Conservation (phyloP, 2,797 vertebrate genomes). For the Pantherophis alleghaniensis region DNA sequence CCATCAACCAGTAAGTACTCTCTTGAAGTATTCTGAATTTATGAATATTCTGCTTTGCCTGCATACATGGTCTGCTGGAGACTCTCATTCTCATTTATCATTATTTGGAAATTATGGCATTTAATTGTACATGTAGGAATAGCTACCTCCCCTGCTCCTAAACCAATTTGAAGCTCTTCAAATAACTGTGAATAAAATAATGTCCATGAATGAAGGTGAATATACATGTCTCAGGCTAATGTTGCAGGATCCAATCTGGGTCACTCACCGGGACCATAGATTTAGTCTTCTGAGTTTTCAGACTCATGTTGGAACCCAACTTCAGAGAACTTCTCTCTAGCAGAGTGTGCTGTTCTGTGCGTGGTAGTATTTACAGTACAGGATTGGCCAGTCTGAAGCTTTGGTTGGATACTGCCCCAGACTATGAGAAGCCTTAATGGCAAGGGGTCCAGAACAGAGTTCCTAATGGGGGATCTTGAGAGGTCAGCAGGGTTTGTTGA, state of each 20-base stretch:
- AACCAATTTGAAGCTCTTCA: background rate
- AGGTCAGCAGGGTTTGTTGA: too few species aligned
- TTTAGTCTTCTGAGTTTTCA: background rate
- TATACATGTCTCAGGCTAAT: background rate
- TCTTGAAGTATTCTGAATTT: background rate
- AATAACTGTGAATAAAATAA: background rate
- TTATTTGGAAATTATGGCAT: background rate
- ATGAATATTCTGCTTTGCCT: background rate
- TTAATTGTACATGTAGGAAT: background rate
- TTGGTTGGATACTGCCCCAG: too few species aligned
- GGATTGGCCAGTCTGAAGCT: too few species aligned
- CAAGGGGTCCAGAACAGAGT: too few species aligned
- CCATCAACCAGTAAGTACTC: background rate
- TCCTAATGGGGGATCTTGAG: too few species aligned
- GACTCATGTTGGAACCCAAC: background rate
- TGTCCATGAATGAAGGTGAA: background rate
- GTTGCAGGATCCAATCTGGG: background rate
- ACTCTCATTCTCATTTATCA: background rate
- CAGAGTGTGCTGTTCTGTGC: background rate
- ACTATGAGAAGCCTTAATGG: too few species aligned
- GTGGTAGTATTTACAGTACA: background rate
- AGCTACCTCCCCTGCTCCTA: background rate
- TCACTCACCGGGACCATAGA: background rate
- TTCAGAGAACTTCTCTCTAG: background rate
- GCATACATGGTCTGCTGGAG: background rate